Base-by-base conservation (phyloP, 2,888 invertebrate genomes). In the Chloromyia formosa region DNA sequence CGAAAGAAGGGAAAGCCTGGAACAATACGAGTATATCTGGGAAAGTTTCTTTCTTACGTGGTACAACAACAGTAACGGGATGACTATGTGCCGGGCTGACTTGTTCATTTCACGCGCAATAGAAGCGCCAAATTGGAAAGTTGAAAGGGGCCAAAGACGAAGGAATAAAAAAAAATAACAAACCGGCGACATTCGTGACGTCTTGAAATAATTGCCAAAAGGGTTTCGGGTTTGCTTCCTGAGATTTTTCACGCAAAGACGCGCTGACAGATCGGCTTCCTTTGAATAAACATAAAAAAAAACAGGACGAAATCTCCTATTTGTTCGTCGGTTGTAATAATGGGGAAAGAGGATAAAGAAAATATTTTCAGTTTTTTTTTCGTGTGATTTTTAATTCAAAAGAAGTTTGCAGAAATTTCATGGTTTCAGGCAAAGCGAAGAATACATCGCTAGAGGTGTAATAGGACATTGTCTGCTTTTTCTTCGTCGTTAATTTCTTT, bases 81-180 rank as follows among this genome's bases (percentile, higher is more conserved):
- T 23, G 42, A 42, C 49, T n/a, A 61, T 16, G 7, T 62, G 45
- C 61, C 22, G 60, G 42, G 12, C n/a, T 73, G 61, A n/a, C 45
- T 72, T 58, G 60, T 49, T 49, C 49, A 73, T 73, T 73, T 71
- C 71, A 56, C 71, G 71, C 71, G 71, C 56, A 66, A 66, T 49
- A 45, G 66, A 66, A 49, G 45, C 10, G 22, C 20, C 7, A 2
- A 66, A 49, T 20, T 49, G 62, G 40, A 62, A 62, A 22, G 10
- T 22, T 49, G 49, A 20, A 40, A 69, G 16, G 40, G 20, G 56
- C 20, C 53, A 12, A 49, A 56, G 27, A 35, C 27, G 27, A 35
- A 35, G 27, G 27, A 35, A 7, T 35, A 27, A 40, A 35, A 35
- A 35, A 35, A 7, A 35, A 35, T 35, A 20, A 49, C 12, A 56